A percentile compares a stretch with the other conserved stretches of the same genome.
These are phyloP conservation scores for Rhagonycha lutea DNA, from an alignment of 2,888 invertebrate genomes.

Conservation along the genomic window DNA sequence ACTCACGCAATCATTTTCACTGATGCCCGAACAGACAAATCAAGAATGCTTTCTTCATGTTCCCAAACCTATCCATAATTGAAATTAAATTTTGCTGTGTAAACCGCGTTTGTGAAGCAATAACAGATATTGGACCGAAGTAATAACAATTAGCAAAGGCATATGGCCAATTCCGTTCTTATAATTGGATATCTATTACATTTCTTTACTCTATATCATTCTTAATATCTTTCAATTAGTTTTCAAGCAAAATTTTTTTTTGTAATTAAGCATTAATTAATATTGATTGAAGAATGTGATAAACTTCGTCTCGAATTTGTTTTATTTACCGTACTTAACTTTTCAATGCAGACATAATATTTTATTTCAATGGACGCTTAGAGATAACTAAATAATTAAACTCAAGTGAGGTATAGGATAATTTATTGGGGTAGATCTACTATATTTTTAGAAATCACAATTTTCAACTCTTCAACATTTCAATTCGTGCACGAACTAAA, in stretches of 20 bases:
- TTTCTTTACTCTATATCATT: conserved; percentile 25
- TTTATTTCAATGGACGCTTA: neutral
- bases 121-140: conserved; percentile 32
- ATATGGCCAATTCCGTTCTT: conserved; percentile 31
- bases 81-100: conserved; percentile 15
- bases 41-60: neutral
- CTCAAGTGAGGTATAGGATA: neutral
- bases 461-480: too few species aligned
- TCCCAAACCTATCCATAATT: neutral
- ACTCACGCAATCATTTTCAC: neutral
- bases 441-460: too few species aligned
- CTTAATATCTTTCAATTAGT: conserved; percentile 9
- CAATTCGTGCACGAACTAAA: too few species aligned
- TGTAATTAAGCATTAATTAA: neutral
- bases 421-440: neutral
- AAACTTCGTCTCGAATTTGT: neutral
- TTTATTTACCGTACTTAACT: neutral
- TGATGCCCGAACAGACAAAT: neutral
- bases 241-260: neutral
- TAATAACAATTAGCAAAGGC: conserved; percentile 33
- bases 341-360: neutral
- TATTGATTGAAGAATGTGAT: neutral
- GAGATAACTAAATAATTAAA: neutral
- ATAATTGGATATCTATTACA: conserved; percentile 32
- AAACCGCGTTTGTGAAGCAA: conserved; percentile 22